Evolutionary conservation across 2,113 vertebrate species (phyloP), one percentile per base, ranked within the genome.

Genomic region (Micromys minutus): DNA sequence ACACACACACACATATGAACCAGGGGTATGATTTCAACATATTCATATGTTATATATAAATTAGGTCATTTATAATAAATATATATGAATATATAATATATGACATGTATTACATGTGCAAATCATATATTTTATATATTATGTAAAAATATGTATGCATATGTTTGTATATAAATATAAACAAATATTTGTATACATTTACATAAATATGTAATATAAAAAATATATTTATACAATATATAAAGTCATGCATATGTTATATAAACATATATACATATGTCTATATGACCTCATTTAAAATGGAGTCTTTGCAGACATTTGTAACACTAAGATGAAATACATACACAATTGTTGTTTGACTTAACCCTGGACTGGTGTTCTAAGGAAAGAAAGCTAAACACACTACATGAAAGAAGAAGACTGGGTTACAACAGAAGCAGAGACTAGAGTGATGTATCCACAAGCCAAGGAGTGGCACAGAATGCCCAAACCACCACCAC

Each of bases 341-440:
- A 72, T 36, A 39, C 0, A 36, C 8, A 15, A 39, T 26, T 3
- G 67, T 5, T 8, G 1, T 76, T 34, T 45, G 1, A 17, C 65
- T 63, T 65, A 65, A 67, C 42, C 52, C 7, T 72, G 19, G 26
- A 71, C 34, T 67, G 19, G 13, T 29, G 12, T 39, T 85, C n/a
- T 21, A 79, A 59, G 42, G 29, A 89, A n/a, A 77, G 42, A 45
- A 84, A 90, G 75, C 22, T 24, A 80, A 67, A 79, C 12, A 77
- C 47, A 39, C 4, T n/a, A 12, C 13, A n/a, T 3, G 36, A 13
- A 31, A 1, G 36, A 13, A 29, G 19, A 13, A 95, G 75, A 13
- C n/a, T 47, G 31, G 5, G 3, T 42, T 26, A 85, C 45, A 2
- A 80, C 2, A 34, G 72, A 72, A 88, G 29, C 29, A 85, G 89